phyloP scores from a whole-genome alignment of 2,113 vertebrate species.

The Melierax canorus region DNA sequence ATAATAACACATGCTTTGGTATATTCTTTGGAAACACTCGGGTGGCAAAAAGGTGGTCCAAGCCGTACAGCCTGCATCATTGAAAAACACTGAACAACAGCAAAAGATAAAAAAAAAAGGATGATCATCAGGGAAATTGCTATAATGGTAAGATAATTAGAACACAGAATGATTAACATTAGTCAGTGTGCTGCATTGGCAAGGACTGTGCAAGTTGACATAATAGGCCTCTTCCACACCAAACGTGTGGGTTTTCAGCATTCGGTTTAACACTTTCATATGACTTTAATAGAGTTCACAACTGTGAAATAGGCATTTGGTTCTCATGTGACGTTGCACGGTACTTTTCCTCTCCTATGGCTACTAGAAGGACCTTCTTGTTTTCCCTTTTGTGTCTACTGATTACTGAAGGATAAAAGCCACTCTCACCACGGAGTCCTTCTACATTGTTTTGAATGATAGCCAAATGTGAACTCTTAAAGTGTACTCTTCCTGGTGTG shows the following conservation, averaged over 20 bases:
- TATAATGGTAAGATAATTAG: constrained; percentile 63
- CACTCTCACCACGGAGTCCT: neutral
- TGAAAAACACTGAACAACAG: constrained; percentile 44
- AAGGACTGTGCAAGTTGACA: constrained; percentile 29
- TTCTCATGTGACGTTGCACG: accelerated
- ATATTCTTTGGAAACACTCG: neutral
- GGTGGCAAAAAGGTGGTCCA: constrained; percentile 7
- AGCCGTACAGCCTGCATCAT: neutral
- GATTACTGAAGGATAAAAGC: neutral
- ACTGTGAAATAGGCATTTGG: neutral
- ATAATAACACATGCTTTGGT: constrained; percentile 28
- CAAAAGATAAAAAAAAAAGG: neutral
- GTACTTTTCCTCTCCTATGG: neutral
- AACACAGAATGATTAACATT: constrained; percentile 28
- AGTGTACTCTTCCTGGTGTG: neutral
- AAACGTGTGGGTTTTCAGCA: neutral
- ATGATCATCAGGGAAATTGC: constrained; percentile 51
- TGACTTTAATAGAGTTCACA: neutral
- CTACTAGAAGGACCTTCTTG: neutral
- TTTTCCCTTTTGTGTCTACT: neutral
- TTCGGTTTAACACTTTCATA: neutral
- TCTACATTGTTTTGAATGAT: neutral
- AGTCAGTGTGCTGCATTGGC: constrained; percentile 38
- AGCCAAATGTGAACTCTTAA: neutral
- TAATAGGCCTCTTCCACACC: constrained; percentile 26